Percentiles rank a stretch among this genome's conserved stretches.
phyloP scores from a whole-genome alignment of 2,888 invertebrate genomes.

The Diplolepis rosae region DNA sequence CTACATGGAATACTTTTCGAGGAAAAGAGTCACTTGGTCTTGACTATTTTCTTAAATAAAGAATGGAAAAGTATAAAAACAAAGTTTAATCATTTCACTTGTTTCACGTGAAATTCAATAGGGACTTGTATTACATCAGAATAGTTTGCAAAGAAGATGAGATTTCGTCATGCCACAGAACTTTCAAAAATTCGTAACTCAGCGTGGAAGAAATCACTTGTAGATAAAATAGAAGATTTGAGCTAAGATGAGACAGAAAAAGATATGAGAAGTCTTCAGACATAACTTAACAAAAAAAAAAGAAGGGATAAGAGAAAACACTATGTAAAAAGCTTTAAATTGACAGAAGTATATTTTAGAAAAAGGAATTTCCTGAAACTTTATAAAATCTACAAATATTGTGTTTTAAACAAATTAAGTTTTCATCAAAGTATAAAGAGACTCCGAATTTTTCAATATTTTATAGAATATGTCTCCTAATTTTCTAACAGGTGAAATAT shows the following conservation, averaged over 20 bases:
- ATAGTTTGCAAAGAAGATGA: constrained; percentile 1
- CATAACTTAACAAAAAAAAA: no score
- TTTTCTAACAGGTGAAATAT: no score
- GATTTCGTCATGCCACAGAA: constrained; percentile 1
- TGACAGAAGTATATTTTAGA: neutral
- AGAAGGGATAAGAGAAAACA: no score
- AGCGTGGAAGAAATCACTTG: neutral
- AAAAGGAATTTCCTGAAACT: no score
- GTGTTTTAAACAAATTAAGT: no score
- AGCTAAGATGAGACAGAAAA: neutral
- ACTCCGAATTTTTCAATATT: no score
- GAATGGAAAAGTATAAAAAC: neutral
- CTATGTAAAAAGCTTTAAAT: neutral
- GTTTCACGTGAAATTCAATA: neutral
- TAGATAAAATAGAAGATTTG: neutral
- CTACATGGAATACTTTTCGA: no score
- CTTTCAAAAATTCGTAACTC: neutral
- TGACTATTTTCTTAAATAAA: no score
- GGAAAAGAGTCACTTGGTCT: no score
- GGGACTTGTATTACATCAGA: constrained; percentile 5
- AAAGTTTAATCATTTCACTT: neutral
- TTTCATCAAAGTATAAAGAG: no score
- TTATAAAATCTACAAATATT: no score
- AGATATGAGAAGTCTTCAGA: neutral
- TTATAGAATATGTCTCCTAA: no score